These are phyloP conservation scores for Lucinisca nassula DNA, from an alignment of 2,888 invertebrate species.

Conservation along the genomic window DNA sequence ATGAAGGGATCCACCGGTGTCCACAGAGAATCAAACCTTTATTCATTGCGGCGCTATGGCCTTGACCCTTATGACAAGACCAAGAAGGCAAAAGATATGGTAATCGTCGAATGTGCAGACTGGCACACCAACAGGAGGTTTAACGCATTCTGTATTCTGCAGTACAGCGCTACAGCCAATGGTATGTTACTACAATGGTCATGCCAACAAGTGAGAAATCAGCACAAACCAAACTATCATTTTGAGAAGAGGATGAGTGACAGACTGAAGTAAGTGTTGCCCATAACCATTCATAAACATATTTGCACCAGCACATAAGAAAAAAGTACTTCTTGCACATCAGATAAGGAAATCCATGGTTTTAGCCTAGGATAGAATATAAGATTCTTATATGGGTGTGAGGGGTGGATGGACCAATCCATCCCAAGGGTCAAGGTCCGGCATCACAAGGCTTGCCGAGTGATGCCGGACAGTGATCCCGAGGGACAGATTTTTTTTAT, in stretches of 20 bases:
- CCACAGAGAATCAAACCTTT: conserved; percentile 77
- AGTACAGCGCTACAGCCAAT: conserved; percentile 77
- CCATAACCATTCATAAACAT: too few species aligned
- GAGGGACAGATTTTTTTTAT: too few species aligned
- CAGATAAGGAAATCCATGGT: too few species aligned
- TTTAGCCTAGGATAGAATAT: too few species aligned
- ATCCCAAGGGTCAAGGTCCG: too few species aligned
- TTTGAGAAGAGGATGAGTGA: conserved; percentile 28
- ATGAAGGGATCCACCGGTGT: conserved; percentile 73
- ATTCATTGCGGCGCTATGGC: conserved; percentile 66
- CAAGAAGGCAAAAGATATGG: conserved; percentile 60
- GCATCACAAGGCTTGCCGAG: too few species aligned
- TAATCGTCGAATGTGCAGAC: conserved; percentile 78
- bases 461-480: too few species aligned
- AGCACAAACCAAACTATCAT: conserved; percentile 20
- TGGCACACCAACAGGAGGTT: conserved; percentile 77
- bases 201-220: conserved; percentile 50
- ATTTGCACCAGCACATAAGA: too few species aligned
- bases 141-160: conserved; percentile 81
- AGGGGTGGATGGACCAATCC: too few species aligned
- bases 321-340: too few species aligned
- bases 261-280: conserved; percentile 32
- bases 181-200: conserved; percentile 81
- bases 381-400: too few species aligned
- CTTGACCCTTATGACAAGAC: conserved; percentile 53